These are phyloP conservation scores for Lucilia sericata DNA, from an alignment of 1,140 invertebrate species.

Conservation along the genomic window DNA sequence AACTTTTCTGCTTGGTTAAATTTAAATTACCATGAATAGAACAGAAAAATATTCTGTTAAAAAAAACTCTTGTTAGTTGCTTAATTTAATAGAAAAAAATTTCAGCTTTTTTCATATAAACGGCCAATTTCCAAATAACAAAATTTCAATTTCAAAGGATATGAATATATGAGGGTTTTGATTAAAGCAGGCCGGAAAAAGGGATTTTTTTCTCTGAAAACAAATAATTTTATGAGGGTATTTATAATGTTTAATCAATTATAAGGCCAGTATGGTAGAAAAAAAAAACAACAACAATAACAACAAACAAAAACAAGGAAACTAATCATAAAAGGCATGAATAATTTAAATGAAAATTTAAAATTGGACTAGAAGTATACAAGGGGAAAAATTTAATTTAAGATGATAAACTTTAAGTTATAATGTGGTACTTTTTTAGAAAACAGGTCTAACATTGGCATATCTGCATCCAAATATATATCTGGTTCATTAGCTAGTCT, in stretches of 20 bases:
- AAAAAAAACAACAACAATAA: too few species aligned
- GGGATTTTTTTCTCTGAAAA: background rate
- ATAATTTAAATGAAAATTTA: background rate
- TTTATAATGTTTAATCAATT: constrained; percentile 8
- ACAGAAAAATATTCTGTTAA: background rate
- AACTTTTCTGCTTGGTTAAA: background rate
- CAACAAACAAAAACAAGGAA: too few species aligned
- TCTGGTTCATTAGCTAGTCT: too few species aligned
- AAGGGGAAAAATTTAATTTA: too few species aligned
- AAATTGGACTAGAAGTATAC: too few species aligned
- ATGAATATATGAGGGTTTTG: background rate
- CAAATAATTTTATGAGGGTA: background rate
- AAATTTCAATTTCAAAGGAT: background rate
- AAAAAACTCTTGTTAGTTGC: background rate
- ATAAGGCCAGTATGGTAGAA: background rate
- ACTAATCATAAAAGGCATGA: background rate
- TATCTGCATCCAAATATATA: too few species aligned
- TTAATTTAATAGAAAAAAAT: constrained; percentile 17
- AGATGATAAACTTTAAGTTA: too few species aligned
- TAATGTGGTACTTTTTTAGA: too few species aligned
- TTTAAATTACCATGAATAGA: background rate
- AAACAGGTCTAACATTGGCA: too few species aligned
- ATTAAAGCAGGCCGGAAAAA: background rate
- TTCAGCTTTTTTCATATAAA: background rate
- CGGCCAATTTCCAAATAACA: background rate